Evolutionary conservation across 2,888 invertebrate species (phyloP), one percentile per base, ranked within the genome.

Genomic region (Pimpla rufipes): DNA sequence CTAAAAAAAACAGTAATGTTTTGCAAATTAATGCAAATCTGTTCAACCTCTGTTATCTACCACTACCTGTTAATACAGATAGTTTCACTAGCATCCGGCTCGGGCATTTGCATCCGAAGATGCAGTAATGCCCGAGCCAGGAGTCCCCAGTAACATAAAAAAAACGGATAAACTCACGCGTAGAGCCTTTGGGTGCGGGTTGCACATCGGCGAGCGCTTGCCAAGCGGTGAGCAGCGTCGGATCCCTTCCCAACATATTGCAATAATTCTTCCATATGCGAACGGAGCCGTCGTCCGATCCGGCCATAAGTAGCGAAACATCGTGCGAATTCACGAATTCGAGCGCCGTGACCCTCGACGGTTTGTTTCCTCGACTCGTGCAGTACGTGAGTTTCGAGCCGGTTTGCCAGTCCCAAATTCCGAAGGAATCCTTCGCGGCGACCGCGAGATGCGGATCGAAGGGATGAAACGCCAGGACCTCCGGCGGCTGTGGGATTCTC

Each of bases 261-360:
- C 89, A 92, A 78, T 93, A 93, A 88, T 92, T 93, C 79, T 93
- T 94, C 96, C 97, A 98, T 29, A 98, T 92, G 90, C 96, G 95
- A 35, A 98, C 94, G 79, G 96, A 95, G 47, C 98, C 98, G 91
- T 97, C 96, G 93, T 97, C 97, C 71, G 96, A 95, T 35, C 96
- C 97, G 59, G 95, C 95, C 94, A 97, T 95, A 64, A 97, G 94
- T 88, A 98, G 94, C 23, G 97, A 95, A 68, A 96, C 94, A 90
- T 97, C 97, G 92, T 98, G 98, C 66, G 97, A 95, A 94, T 99
- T 98, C 50, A 98, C 94, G 94, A 98, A 98, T 89, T 98, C 97
- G 81, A 98, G 94, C 74, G 97, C 95, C 6, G 98, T 97, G 77
- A 99, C 96, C 86, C 96, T 96, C 13, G 96, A 95, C 13, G 96